These are phyloP conservation scores for Ptiloglossa arizonensis DNA, from an alignment of 1,140 invertebrate species.

Conservation along the genomic window DNA sequence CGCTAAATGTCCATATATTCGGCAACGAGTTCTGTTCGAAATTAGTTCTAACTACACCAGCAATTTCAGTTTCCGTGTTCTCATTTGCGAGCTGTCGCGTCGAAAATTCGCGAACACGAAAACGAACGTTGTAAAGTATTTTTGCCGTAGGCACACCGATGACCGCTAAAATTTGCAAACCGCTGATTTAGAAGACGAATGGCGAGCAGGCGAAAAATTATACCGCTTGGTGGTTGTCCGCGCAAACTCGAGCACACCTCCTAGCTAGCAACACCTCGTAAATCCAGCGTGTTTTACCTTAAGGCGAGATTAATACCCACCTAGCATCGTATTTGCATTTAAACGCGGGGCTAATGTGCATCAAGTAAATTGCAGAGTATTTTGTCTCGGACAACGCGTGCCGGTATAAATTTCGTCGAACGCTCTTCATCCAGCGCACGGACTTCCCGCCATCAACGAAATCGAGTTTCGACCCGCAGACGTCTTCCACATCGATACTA, in stretches of 20 bases:
- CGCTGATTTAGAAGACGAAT: conserved; percentile 18
- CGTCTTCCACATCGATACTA: not conserved
- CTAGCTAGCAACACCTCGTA: conserved; percentile 18
- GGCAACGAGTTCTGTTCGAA: not conserved
- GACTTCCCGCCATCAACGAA: conserved; percentile 10
- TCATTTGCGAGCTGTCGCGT: not conserved
- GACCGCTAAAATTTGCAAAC: not conserved
- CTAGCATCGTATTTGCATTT: conserved; percentile 33
- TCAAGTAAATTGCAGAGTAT: conserved; percentile 44
- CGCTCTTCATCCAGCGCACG: conserved; percentile 17
- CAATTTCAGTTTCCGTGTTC: conserved; percentile 29
- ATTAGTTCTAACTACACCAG: not conserved
- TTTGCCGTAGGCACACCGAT: not conserved
- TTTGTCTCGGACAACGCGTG: conserved; percentile 48
- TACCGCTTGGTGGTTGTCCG: not conserved
- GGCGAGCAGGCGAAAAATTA: not conserved
- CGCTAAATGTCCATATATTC: too few species aligned
- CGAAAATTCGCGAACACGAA: conserved; percentile 1
- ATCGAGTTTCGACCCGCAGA: not conserved
- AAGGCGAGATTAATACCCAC: conserved; percentile 37
- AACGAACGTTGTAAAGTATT: not conserved
- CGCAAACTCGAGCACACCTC: not conserved
- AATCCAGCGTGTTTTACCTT: conserved; percentile 30
- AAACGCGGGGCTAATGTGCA: conserved; percentile 42
- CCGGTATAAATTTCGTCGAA: conserved; percentile 53